Evolutionary conservation across 2,113 vertebrate genomes (phyloP).

Genomic region (Apus apus): DNA sequence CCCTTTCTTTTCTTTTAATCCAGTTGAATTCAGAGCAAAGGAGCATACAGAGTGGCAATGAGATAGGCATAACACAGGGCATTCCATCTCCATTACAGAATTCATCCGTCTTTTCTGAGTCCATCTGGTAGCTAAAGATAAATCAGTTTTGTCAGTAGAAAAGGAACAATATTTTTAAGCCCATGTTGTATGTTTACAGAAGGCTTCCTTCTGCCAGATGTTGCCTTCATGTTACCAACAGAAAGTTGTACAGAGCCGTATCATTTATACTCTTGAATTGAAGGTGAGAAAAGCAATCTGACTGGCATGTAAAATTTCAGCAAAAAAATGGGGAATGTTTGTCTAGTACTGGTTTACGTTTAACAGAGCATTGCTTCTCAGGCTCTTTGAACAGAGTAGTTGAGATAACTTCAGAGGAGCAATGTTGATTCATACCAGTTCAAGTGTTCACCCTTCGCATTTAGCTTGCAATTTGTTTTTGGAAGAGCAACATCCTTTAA

Average conservation of each 20-base stretch:
- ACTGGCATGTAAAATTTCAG: neutral
- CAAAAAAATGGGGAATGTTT: neutral
- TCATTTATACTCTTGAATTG: neutral
- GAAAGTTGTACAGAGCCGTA: neutral
- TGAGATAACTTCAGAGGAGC: neutral
- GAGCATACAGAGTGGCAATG: neutral
- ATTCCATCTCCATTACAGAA: slow-evolving; percentile 25
- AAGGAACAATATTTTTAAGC: slow-evolving; percentile 23
- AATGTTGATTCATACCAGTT: neutral
- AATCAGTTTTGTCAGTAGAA: slow-evolving; percentile 16
- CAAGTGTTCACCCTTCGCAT: neutral
- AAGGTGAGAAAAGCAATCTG: neutral
- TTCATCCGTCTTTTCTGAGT: slow-evolving; percentile 3
- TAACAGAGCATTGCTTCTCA: neutral
- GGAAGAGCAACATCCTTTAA: neutral
- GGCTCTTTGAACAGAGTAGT: neutral
- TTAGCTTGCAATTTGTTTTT: neutral
- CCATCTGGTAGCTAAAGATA: neutral
- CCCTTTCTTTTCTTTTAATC: neutral
- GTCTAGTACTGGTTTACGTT: neutral
- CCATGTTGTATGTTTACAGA: neutral
- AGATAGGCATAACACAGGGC: neutral
- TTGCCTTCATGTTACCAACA: neutral
- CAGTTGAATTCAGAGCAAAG: neutral
- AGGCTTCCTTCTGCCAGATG: neutral